Percentiles rank a stretch among this genome's conserved stretches.
These are phyloP conservation scores for Ormyrus thymus DNA, from an alignment of 2,888 invertebrate species.

Conservation along the genomic window DNA sequence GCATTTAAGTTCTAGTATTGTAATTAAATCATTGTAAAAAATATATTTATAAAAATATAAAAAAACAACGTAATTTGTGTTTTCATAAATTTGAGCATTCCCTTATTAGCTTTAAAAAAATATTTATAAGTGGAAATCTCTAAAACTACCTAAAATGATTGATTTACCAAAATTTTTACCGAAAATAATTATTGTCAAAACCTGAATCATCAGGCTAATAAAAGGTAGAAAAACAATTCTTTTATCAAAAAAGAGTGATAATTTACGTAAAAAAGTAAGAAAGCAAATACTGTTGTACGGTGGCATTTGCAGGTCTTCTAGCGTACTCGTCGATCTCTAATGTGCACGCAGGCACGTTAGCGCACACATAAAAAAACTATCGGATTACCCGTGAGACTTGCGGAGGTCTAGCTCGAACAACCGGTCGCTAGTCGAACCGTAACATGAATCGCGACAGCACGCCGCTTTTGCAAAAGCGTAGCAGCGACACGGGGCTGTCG, in stretches of 20 bases:
- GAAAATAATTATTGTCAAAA: too few species aligned
- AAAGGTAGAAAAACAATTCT: not conserved
- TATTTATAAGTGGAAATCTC: too few species aligned
- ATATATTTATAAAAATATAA: conserved; percentile 50
- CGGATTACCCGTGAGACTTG: conserved; percentile 19
- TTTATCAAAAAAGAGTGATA: not conserved
- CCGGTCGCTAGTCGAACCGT: not conserved
- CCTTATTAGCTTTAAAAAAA: not conserved
- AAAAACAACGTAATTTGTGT: conserved; percentile 9
- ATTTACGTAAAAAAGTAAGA: not conserved
- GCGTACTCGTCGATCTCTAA: not conserved
- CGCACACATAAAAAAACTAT: conserved; percentile 12
- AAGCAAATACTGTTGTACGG: not conserved
- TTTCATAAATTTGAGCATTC: not conserved
- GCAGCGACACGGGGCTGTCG: conserved; percentile 77
- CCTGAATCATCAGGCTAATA: too few species aligned
- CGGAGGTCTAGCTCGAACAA: not conserved
- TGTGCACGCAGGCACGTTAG: conserved; percentile 10
- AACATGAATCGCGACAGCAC: conserved; percentile 67
- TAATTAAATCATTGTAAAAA: conserved; percentile 49
- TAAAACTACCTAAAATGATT: too few species aligned
- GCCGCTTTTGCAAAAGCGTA: conserved; percentile 62
- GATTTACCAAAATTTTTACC: too few species aligned
- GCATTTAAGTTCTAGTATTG: conserved; percentile 31
- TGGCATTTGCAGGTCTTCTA: conserved; percentile 41